phyloP scores from a whole-genome alignment of 2,113 vertebrate genomes.

The Pagrus major region DNA sequence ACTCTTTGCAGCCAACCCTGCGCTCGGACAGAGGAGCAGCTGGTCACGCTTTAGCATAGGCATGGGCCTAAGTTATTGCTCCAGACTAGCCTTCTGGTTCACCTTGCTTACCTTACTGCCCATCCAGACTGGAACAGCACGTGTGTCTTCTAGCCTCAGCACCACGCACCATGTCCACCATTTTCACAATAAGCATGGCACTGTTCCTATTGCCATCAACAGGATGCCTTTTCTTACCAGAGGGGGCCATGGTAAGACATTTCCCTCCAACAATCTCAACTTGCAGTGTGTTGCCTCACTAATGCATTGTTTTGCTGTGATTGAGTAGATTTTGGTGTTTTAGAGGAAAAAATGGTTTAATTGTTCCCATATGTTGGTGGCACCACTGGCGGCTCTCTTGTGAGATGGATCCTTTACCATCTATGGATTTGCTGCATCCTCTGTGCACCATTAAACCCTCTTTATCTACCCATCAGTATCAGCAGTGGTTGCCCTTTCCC shows the following conservation, averaged over 20 bases:
- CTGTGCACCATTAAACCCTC: constrained; percentile 58
- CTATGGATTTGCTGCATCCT: constrained; percentile 54
- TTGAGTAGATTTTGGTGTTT: background rate
- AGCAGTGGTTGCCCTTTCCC: constrained; percentile 48
- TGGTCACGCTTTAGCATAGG: constrained; percentile 74
- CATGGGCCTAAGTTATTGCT: constrained; percentile 82
- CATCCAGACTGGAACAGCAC: constrained; percentile 87
- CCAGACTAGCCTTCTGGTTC: constrained; percentile 81
- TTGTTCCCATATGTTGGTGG: background rate
- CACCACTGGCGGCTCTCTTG: constrained; percentile 10
- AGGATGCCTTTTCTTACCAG: constrained; percentile 95
- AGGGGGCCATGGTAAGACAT: constrained; percentile 92
- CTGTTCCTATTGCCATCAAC: constrained; percentile 95
- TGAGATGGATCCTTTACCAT: constrained; percentile 49
- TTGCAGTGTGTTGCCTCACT: background rate
- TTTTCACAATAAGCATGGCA: constrained; percentile 95
- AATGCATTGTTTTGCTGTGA: constrained; percentile 12
- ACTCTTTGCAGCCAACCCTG: constrained; percentile 64
- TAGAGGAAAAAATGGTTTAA: background rate
- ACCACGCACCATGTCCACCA: constrained; percentile 97
- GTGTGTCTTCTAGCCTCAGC: constrained; percentile 94
- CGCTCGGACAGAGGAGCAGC: constrained; percentile 64
- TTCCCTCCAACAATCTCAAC: constrained; percentile 22
- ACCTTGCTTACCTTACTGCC: constrained; percentile 80
- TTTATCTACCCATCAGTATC: constrained; percentile 60